These are phyloP conservation scores for Melanotaenia pygmaea DNA, from an alignment of 2,797 vertebrate genomes.

Conservation along the genomic window DNA sequence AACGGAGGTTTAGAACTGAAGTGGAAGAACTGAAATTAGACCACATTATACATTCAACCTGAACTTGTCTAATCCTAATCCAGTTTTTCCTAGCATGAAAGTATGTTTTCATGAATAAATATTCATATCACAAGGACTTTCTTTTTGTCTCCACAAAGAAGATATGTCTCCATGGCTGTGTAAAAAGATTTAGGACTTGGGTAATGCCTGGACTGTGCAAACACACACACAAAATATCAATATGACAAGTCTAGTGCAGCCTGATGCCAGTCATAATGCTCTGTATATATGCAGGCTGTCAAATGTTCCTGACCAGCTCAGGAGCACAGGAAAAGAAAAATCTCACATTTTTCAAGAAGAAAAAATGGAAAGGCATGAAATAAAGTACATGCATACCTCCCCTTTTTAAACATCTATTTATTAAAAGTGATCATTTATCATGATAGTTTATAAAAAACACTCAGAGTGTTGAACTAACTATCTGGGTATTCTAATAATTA, in stretches of 20 bases:
- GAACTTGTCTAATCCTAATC: background rate
- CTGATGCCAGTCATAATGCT: slow-evolving; percentile 41
- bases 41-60: background rate
- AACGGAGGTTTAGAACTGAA: background rate
- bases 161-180: background rate
- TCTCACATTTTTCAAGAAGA: background rate
- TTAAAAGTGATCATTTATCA: background rate
- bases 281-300: slow-evolving; percentile 28
- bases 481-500: background rate
- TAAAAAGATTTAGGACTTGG: slow-evolving; percentile 18
- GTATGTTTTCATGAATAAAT: background rate
- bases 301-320: slow-evolving; percentile 10
- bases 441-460: background rate
- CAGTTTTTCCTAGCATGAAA: background rate
- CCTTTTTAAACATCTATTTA: background rate
- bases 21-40: background rate
- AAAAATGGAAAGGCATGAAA: background rate
- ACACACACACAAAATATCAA: background rate
- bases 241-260: slow-evolving; percentile 45
- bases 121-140: background rate
- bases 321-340: background rate
- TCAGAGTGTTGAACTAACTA: background rate
- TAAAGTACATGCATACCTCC: background rate
- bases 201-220: background rate
- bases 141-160: background rate